Conservation (phyloP, 2,797 vertebrate genomes). For the Bucorvus abyssinicus region DNA sequence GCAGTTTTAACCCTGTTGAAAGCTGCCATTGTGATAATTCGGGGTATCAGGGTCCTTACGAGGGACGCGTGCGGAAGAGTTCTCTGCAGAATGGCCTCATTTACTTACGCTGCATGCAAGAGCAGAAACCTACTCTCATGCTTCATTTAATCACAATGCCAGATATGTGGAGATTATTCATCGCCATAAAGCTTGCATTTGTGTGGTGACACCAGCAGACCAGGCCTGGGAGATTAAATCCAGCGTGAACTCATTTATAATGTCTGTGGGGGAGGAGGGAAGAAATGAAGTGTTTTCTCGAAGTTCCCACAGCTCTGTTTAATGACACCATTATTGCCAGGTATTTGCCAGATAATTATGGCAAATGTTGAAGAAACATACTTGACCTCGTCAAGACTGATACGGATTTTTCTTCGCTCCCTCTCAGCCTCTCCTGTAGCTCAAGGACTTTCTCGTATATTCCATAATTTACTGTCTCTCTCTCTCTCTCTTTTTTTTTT, state of each 20-base stretch:
- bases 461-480: neutral
- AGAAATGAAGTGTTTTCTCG: constrained; percentile 33
- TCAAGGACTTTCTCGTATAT: constrained; percentile 21
- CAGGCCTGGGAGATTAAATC: constrained; percentile 40
- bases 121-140: constrained; percentile 47
- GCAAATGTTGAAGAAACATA: constrained; percentile 51
- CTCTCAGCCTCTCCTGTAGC: neutral
- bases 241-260: constrained; percentile 41
- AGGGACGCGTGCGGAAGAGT: constrained; percentile 12
- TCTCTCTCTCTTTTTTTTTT: neutral
- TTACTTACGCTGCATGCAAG: constrained; percentile 25
- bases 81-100: constrained; percentile 22
- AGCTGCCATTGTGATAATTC: constrained; percentile 12
- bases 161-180: constrained; percentile 55
- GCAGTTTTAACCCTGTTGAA: neutral
- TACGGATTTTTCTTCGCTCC: neutral
- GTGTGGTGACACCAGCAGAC: constrained; percentile 44
- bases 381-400: constrained; percentile 12
- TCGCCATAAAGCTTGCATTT: constrained; percentile 45
- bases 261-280: constrained; percentile 35
- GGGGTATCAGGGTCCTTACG: neutral
- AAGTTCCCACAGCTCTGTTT: constrained; percentile 50
- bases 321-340: constrained; percentile 54
- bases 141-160: constrained; percentile 62
- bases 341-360: constrained; percentile 54